phyloP scores from a whole-genome alignment of 2,888 invertebrate genomes.

The Drosophila seclusa region DNA sequence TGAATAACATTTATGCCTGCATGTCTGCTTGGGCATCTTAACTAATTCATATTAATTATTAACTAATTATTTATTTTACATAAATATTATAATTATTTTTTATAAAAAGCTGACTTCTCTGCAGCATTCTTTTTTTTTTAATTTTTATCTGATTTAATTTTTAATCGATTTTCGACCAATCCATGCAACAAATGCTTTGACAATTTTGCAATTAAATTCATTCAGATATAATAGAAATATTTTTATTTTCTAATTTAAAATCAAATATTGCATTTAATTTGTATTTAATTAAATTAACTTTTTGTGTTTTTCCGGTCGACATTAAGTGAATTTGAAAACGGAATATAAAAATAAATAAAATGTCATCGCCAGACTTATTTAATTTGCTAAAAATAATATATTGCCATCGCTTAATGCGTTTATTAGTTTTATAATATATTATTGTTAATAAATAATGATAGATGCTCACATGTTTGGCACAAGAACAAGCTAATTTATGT shows the following conservation, averaged over 20 bases:
- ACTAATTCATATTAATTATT: too few species aligned
- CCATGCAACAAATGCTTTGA: background rate
- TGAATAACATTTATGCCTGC: rapidly evolving
- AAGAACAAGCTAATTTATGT: slow-evolving; percentile 2
- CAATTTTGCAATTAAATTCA: background rate
- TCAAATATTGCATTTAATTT: background rate
- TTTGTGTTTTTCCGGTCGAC: background rate
- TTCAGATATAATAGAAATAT: background rate
- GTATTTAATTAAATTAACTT: background rate
- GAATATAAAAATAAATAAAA: background rate
- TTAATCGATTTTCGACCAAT: background rate
- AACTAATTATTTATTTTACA: too few species aligned
- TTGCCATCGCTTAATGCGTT: background rate
- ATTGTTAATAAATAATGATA: slow-evolving; percentile 40
- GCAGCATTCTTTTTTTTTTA: background rate
- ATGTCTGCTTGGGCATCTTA: too few species aligned
- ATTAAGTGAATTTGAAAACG: background rate
- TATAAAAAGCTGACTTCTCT: background rate
- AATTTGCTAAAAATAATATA: background rate
- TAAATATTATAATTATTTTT: too few species aligned
- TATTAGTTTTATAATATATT: background rate
- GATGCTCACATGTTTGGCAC: slow-evolving; percentile 49
- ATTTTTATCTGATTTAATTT: background rate
- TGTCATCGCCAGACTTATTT: background rate
- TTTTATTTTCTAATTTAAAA: background rate